Evolutionary conservation across 2,113 vertebrate species (phyloP).

Genomic region (Aspidoscelis tigris): DNA sequence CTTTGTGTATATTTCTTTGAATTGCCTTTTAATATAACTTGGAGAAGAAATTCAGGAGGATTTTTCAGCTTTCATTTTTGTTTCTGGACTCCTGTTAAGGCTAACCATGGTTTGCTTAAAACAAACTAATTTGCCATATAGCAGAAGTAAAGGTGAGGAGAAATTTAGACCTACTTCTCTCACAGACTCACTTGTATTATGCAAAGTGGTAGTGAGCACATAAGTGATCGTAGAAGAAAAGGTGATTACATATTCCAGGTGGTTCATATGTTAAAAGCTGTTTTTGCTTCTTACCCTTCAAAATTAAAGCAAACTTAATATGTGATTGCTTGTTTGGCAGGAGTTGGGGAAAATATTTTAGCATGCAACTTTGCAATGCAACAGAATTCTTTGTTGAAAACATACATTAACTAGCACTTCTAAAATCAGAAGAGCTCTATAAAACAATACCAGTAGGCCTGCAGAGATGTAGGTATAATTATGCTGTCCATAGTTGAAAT

Average conservation of each 20-base stretch:
- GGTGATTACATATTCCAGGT: too few species aligned
- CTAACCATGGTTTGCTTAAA: too few species aligned
- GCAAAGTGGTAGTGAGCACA: too few species aligned
- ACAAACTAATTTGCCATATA: too few species aligned
- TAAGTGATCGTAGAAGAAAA: too few species aligned
- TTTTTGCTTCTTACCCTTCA: not conserved
- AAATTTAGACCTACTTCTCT: too few species aligned
- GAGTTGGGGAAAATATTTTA: not conserved
- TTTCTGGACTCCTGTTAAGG: too few species aligned
- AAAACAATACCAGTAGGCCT: not conserved
- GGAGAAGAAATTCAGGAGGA: not conserved
- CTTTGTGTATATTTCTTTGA: not conserved
- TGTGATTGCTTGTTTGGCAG: not conserved
- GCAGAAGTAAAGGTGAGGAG: too few species aligned
- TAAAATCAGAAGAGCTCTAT: not conserved
- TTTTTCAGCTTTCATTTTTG: too few species aligned
- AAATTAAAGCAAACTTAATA: not conserved
- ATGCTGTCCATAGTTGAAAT: not conserved
- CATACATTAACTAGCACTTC: not conserved
- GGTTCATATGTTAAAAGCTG: not conserved
- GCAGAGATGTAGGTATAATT: not conserved
- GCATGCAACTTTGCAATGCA: not conserved
- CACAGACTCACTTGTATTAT: too few species aligned
- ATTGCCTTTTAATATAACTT: not conserved
- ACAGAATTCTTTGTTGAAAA: slow-evolving; percentile 1